Base-by-base conservation (phyloP, 1,140 invertebrate species). In the Heterodera schachtii region DNA sequence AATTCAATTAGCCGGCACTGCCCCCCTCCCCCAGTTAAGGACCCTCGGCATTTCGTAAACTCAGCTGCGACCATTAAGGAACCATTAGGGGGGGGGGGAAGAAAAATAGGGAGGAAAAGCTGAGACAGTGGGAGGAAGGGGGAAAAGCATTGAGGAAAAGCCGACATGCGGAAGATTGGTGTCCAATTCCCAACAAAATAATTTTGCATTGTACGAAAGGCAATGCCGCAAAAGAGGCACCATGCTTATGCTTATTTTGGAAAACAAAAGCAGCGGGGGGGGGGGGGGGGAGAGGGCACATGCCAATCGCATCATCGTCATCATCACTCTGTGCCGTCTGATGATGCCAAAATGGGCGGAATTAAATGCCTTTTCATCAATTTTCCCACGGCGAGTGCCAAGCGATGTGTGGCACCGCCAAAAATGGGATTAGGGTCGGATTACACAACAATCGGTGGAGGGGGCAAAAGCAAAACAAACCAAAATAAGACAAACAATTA, bases 151-250 rank as follows among this genome's bases (percentile, higher is more conserved):
- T 31, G 31, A 19, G 57, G 9, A 19, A 19, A 60, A 16, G 57
- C 57, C 11, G 11, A 19, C 57, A 60, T 5, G 16, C 57, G 49
- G 5, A 60, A 1, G 57, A 60, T 60, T 60, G 57, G 57, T 64
- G 57, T 64, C 57, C 57, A 64, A 64, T 64, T 64, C 19, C 57
- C 5, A 11, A 64, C 16, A 64, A 64, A 60, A 64, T 19, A 64
- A 64, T 64, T 64, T 64, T 64, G 57, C 57, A 64, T 64, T 64
- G 57, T 64, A 64, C 57, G 57, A 64, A 64, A 64, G 57, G 57
- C 57, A 64, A 64, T 11, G 52, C 52, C 31, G 52, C 52, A 52
- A 31, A 31, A 31, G 31, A 31, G 31, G 31, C 31, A 2, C 6
- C 6, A 52, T 1, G 49, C 49, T 6, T 52, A 52, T 52, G 49